Base-by-base conservation (phyloP, 1,140 invertebrate species). In the Melipona quadrifasciata region DNA sequence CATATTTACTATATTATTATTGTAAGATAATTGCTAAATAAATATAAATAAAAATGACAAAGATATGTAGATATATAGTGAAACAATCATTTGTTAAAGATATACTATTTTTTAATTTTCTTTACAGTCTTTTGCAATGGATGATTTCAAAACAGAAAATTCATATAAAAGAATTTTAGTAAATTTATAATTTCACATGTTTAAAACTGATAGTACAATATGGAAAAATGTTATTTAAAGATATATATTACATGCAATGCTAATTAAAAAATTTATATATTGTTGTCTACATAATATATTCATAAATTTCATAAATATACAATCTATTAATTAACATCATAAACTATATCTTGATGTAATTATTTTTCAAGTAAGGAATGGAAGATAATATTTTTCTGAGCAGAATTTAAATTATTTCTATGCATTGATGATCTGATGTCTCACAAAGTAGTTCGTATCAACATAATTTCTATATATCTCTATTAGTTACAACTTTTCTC, bases 231-330 rank as follows among this genome's bases (percentile, higher is more conserved):
- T 73, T 80, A 31, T 80, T 77, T 68, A 31, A 80, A 51, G 51
- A 81, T 58, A 85, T 67, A 68, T 67, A 68, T 3, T 68, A 68
- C 27, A 57, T 53, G 27, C 39, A 68, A 67, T 58, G 17, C n/a
- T 70, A 79, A 71, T 78, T 78, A 79, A 84, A 78, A 80, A 85
- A 3, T 21, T 71, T 64, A 21, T 58, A 19, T 84, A 61, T 51
- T 71, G 75, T 84, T 61, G 67, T 71, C 71, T 80, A 73, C n/a
- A 57, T 84, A 79, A 84, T 83, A 86, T 86, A 77, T 71, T 83
- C 85, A 77, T 83, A 65, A 78, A 65, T 85, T 70, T 61, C 71
- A 75, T 57, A 85, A 81, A 85, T 85, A 67, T 85, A 85, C 84
- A 85, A 85, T 82, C 72, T 72, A 82, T 71, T 76, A 79, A 72